Evolutionary conservation across 1,140 invertebrate species (phyloP).

Genomic region (Meteorus sp.): DNA sequence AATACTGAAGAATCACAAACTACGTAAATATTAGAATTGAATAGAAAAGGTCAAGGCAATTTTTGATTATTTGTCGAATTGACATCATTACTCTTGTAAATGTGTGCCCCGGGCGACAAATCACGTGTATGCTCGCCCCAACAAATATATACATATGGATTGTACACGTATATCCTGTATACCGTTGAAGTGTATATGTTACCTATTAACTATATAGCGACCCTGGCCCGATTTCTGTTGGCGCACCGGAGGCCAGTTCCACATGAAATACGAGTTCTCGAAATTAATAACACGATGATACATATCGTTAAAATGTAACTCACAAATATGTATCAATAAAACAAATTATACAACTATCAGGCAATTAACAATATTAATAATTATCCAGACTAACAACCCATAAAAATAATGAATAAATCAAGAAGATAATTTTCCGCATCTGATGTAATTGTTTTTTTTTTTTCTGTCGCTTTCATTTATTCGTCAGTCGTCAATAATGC

Average conservation of each 20-base stretch:
- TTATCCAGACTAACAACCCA: too few species aligned
- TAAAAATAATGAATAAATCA: too few species aligned
- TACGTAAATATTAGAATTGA: too few species aligned
- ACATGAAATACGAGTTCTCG: conserved; percentile 32
- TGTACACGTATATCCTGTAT: not conserved
- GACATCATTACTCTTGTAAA: not conserved
- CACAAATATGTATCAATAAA: not conserved
- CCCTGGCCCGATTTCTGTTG: conserved; percentile 35
- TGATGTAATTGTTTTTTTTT: too few species aligned
- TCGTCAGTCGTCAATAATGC: too few species aligned
- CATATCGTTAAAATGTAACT: not conserved
- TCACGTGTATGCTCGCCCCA: not conserved
- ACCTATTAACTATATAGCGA: conserved; percentile 19
- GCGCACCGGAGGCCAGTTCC: conserved; percentile 13
- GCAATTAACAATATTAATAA: not conserved
- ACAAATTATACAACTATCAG: not conserved
- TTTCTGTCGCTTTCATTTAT: too few species aligned
- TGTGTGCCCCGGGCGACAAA: not conserved
- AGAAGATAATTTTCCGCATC: too few species aligned
- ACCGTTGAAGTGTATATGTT: too few species aligned
- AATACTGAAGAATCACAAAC: not conserved
- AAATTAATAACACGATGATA: conserved; percentile 32
- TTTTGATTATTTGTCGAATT: not conserved
- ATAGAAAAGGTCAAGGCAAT: not conserved
- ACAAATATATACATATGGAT: not conserved